Evolutionary conservation across 2,797 vertebrate species (phyloP).

Genomic region (Eptatretus atami): DNA sequence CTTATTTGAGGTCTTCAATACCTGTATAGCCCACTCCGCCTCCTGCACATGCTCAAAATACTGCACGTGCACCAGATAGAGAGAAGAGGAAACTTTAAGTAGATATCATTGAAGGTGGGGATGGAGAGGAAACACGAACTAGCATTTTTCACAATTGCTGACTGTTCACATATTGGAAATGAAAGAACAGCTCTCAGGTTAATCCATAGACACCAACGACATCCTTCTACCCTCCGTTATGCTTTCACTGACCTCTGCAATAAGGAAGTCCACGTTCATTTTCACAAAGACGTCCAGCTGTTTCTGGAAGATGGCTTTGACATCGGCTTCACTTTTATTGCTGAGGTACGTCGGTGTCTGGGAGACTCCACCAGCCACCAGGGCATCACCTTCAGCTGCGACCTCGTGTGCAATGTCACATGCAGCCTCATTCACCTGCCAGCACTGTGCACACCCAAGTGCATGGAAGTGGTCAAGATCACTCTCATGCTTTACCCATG

Average conservation of each 20-base stretch:
- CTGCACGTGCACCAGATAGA: slow-evolving; percentile 17
- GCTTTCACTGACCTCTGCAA: slow-evolving; percentile 43
- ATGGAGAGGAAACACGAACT: no score
- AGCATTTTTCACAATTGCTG: neutral
- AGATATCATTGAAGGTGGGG: no score
- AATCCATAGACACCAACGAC: neutral
- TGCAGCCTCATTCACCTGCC: slow-evolving; percentile 60
- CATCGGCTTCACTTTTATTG: slow-evolving; percentile 45
- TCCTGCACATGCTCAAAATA: slow-evolving; percentile 95
- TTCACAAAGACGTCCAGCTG: slow-evolving; percentile 48
- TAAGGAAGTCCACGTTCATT: slow-evolving; percentile 69
- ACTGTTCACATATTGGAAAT: neutral
- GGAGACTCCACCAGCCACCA: slow-evolving; percentile 72
- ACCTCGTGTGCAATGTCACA: slow-evolving; percentile 70
- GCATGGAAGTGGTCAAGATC: no score
- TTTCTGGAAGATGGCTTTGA: slow-evolving; percentile 45
- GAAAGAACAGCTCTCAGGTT: neutral
- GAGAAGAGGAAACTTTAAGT: no score
- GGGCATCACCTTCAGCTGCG: slow-evolving; percentile 42
- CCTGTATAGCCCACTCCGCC: slow-evolving; percentile 68
- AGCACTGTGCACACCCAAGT: slow-evolving; percentile 17
- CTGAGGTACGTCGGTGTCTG: slow-evolving; percentile 82
- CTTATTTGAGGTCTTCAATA: slow-evolving; percentile 36
- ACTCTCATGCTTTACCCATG: no score
- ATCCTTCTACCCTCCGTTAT: no score